A percentile compares a stretch with the other conserved stretches of the same genome.
These are phyloP conservation scores for Onychorhynchus coronatus DNA, from an alignment of 2,113 vertebrate species.

Conservation along the genomic window DNA sequence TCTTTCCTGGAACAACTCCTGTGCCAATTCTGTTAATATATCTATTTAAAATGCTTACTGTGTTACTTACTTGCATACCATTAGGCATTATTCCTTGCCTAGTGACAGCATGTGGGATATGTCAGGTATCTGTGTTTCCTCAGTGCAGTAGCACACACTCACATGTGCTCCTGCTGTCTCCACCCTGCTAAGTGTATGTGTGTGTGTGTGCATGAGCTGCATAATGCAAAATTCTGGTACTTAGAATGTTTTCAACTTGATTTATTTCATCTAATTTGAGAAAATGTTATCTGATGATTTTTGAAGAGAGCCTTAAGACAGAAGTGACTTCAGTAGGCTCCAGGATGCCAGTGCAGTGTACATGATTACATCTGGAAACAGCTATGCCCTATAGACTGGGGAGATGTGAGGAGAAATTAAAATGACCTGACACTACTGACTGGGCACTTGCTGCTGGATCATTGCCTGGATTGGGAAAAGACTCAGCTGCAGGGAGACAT, in stretches of 20 bases:
- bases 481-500: slow-evolving; percentile 23
- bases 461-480: slow-evolving; percentile 13
- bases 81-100: background rate
- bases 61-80: background rate
- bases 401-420: slow-evolving; percentile 19
- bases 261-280: slow-evolving; percentile 47
- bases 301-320: slow-evolving; percentile 60
- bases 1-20: background rate
- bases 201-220: background rate
- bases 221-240: background rate
- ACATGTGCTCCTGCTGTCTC: background rate
- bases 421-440: slow-evolving; percentile 29
- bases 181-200: background rate
- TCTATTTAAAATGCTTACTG: background rate
- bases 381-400: slow-evolving; percentile 30
- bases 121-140: background rate
- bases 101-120: background rate
- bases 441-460: slow-evolving; percentile 42
- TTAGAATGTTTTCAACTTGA: slow-evolving; percentile 6
- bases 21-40: background rate
- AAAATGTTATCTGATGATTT: slow-evolving; percentile 46
- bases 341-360: slow-evolving; percentile 14
- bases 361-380: slow-evolving; percentile 18
- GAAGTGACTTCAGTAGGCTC: slow-evolving; percentile 2
- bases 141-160: rapidly evolving